A percentile compares a stretch with the other conserved stretches of the same genome.
Evolutionary conservation across 1,140 invertebrate genomes (phyloP).

Genomic region (Colletes latitarsis): DNA sequence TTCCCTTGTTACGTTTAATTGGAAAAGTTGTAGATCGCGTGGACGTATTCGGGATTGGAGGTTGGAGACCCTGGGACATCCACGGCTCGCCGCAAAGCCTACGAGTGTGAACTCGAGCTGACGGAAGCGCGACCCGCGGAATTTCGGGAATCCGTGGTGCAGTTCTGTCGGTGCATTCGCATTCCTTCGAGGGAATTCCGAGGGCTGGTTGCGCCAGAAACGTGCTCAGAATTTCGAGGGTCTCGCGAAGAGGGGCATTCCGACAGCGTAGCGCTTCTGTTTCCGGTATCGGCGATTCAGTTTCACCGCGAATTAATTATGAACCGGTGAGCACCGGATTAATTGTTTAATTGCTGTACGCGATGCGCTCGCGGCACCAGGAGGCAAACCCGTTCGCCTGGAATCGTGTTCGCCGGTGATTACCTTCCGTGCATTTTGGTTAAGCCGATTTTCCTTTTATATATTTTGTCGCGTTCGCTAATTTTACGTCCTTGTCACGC

Average conservation of each 20-base stretch:
- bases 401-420: not conserved
- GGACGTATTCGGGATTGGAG: too few relatives aligned
- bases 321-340: not conserved
- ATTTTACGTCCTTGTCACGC: too few relatives aligned
- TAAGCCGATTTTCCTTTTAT: not conserved
- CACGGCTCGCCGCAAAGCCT: not conserved
- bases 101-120: conserved; percentile 2
- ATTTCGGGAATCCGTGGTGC: conserved; percentile 21
- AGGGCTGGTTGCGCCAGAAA: conserved; percentile 2
- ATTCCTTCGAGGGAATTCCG: conserved; percentile 32
- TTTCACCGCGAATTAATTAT: not conserved
- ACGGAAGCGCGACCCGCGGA: not conserved
- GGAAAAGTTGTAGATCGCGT: not conserved
- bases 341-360: conserved; percentile 2
- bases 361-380: not conserved
- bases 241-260: conserved; percentile 7
- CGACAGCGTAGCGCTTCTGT: not conserved
- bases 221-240: conserved; percentile 16
- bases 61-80: not conserved
- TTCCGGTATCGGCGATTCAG: not conserved
- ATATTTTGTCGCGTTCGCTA: too few relatives aligned
- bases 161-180: conserved; percentile 3
- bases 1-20: not conserved
- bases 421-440: too few relatives aligned
- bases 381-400: not conserved